A percentile compares a stretch with the other conserved stretches of the same genome.
Evolutionary conservation across 2,888 invertebrate species (phyloP).

Genomic region (Notodonta ziczac): DNA sequence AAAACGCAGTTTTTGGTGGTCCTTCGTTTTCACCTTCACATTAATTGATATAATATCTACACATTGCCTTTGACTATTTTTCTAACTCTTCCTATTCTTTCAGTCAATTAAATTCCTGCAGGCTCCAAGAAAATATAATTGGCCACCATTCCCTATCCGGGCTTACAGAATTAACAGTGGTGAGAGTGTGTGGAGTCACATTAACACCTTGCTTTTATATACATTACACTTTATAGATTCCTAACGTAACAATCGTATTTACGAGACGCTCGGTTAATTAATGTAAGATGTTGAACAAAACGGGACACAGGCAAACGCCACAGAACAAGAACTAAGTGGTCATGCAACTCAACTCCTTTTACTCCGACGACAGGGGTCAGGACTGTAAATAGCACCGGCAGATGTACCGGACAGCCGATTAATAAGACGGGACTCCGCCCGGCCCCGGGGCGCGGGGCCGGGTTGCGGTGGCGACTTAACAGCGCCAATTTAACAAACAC

Average conservation of each 20-base stretch:
- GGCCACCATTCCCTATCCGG: too few species aligned
- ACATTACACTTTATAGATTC: too few species aligned
- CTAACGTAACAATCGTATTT: conserved; percentile 11
- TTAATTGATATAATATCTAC: too few species aligned
- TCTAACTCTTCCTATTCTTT: too few species aligned
- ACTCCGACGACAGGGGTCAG: conserved; percentile 70
- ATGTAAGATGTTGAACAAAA: conserved; percentile 36
- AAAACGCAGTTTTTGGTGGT: too few species aligned
- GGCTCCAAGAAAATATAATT: too few species aligned
- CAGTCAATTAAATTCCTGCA: too few species aligned
- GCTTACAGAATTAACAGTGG: too few species aligned
- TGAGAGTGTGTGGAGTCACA: too few species aligned
- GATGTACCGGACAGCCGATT: conserved; percentile 83
- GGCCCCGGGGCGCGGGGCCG: conserved; percentile 46
- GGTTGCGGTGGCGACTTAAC: conserved; percentile 57
- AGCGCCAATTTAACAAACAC: conserved; percentile 67
- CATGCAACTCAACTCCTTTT: conserved; percentile 56
- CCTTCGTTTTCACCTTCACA: too few species aligned
- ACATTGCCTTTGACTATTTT: too few species aligned
- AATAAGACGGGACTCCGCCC: conserved; percentile 77
- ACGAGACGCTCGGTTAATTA: conserved; percentile 34
- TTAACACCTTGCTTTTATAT: too few species aligned
- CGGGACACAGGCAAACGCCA: conserved; percentile 52
- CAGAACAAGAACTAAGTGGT: conserved; percentile 59
- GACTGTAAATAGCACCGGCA: conserved; percentile 71